Conservation (phyloP, 2,797 vertebrate species). For the Antrozous pallidus region DNA sequence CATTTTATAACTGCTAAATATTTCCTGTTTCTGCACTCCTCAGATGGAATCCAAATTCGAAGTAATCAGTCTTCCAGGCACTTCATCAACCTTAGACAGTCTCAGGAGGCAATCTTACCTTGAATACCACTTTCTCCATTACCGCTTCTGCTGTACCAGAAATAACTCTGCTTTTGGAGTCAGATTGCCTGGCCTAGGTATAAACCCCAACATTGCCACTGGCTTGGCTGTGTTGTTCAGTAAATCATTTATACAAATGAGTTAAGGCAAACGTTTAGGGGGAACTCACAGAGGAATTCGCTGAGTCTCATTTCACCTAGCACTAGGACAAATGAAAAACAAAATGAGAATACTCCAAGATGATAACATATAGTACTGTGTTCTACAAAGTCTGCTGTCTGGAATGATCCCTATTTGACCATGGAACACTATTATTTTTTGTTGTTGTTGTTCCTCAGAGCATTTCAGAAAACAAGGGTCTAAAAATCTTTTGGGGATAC, state of each 20-base stretch:
- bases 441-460: not conserved
- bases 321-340: not conserved
- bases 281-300: not conserved
- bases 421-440: not conserved
- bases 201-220: not conserved
- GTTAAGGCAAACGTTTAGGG: not conserved
- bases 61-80: not conserved
- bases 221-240: not conserved
- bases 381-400: not conserved
- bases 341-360: not conserved
- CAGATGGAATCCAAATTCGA: not conserved
- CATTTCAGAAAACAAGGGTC: not conserved
- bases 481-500: not conserved
- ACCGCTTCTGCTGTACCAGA: not conserved
- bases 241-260: not conserved
- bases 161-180: not conserved
- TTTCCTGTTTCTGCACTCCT: not conserved
- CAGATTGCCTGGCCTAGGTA: not conserved
- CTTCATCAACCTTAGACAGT: not conserved
- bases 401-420: not conserved
- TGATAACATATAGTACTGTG: not conserved
- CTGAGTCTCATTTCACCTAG: not conserved
- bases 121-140: not conserved
- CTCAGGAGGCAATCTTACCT: not conserved
- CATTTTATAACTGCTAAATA: conserved; percentile 13